phyloP scores from a whole-genome alignment of 2,888 invertebrate species.

The Elysia crispata region DNA sequence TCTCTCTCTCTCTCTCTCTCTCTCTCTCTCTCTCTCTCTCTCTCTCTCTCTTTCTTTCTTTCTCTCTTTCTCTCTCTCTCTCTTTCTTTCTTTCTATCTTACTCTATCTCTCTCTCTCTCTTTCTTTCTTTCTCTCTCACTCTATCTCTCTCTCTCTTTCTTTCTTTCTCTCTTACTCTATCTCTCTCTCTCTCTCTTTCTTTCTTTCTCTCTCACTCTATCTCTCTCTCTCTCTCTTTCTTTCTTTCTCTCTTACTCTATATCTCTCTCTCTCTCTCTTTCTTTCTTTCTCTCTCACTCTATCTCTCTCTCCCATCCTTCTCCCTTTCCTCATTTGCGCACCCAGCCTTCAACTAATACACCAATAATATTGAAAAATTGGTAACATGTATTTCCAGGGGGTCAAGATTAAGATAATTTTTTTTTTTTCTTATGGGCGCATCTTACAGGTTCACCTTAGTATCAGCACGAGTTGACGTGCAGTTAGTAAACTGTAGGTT shows the following conservation, averaged over 20 bases:
- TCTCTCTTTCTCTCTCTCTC: too few species aligned
- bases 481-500: too few species aligned
- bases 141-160: slow-evolving; percentile 32
- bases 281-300: slow-evolving; percentile 14
- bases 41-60: background rate
- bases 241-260: slow-evolving; percentile 13
- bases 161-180: background rate
- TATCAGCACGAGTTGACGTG: too few species aligned
- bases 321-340: background rate
- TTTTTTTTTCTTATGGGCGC: too few species aligned
- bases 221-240: background rate
- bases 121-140: slow-evolving; percentile 17
- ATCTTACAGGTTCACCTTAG: too few species aligned
- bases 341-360: too few species aligned
- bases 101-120: background rate
- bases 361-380: too few species aligned
- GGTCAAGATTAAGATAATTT: too few species aligned
- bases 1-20: too few species aligned
- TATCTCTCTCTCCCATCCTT: slow-evolving; percentile 20
- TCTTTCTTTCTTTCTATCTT: background rate
- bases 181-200: slow-evolving; percentile 11
- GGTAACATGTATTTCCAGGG: too few species aligned
- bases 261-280: slow-evolving; percentile 32
- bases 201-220: background rate
- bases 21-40: too few species aligned